Evolutionary conservation across 1,140 invertebrate genomes (phyloP), one percentile per base, ranked within the genome.

Genomic region (Brachionus sp.): DNA sequence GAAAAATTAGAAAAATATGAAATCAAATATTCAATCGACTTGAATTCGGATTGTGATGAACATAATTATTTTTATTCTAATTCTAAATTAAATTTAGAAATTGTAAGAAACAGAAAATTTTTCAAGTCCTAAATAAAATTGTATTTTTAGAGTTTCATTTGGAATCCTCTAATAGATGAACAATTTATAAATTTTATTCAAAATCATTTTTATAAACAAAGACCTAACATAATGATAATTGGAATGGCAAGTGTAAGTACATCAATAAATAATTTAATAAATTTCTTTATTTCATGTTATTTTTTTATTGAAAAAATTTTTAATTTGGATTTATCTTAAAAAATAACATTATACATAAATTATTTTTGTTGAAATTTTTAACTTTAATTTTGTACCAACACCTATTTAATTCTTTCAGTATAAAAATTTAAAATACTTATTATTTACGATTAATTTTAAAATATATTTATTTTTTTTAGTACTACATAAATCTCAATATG

Each of bases 81-180:
- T 19, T 46, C 39, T 23, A 39, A 33, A 10, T 19, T 78, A 6
- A 78, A 78, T 62, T 33, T 78, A 19, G 77, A 78, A 50, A 78
- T 78, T 1, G 77, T 78, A 78, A 78, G 44, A 33, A 10, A 0
- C 4, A 33, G 0, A 5, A 46, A 13, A 2, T 25, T 46, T 46
- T 35, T 42, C 0, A 13, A 46, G 13, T 16, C 12, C 0, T 12
- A 44, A 25, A 0, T 19, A 13, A 9, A 33, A 35, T n/a, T 37
- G 2, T 77, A n/a, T 33, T 37, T 62, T 53, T 23, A 80, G 77
- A 80, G n/a, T 23, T 80, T 62, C 29, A 39, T 66, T 19, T 80
- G 77, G 77, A 57, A 25, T 42, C 77, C 77, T 42, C 23, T 66
- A 35, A 66, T 80, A 37, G 77, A 80, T 35, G 77, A 80, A 10